Conservation (phyloP, 2,888 invertebrate species). For the Apamea epomidion region DNA sequence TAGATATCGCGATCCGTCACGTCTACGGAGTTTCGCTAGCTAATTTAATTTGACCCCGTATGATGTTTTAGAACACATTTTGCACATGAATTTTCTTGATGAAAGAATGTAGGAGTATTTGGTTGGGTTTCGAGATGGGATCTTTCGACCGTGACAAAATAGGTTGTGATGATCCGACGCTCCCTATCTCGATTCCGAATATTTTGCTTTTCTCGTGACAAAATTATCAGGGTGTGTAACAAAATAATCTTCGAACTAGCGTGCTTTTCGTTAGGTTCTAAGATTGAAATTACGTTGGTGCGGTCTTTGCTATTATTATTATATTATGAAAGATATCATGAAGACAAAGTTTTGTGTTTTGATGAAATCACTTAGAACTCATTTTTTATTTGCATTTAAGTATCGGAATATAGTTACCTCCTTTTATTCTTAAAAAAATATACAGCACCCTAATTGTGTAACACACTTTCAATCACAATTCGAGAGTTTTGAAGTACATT, state of each 20-base stretch:
- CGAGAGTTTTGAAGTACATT: too few relatives aligned
- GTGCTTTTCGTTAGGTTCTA: conserved; percentile 14
- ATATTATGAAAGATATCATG: not conserved
- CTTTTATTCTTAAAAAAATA: not conserved
- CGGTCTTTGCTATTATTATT: not conserved
- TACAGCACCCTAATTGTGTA: too few relatives aligned
- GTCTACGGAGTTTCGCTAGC: too few relatives aligned
- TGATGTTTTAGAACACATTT: conserved; percentile 14
- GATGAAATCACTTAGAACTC: too few relatives aligned
- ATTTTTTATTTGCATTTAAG: not conserved
- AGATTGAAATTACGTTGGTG: conserved; percentile 6
- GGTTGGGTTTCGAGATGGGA: conserved; percentile 51
- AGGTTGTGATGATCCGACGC: conserved; percentile 59
- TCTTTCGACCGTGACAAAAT: conserved; percentile 63
- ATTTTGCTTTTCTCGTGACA: conserved; percentile 48
- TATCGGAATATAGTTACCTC: not conserved
- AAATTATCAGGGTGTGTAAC: conserved; percentile 46
- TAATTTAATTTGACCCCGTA: not conserved
- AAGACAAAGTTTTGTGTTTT: not conserved
- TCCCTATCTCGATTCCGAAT: conserved; percentile 51
- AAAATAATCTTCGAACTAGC: conserved; percentile 16
- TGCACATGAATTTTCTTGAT: conserved; percentile 14
- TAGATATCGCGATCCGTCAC: not conserved
- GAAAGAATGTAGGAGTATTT: conserved; percentile 26
- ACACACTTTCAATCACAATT: too few relatives aligned